Conservation (phyloP, 2,113 vertebrate genomes). For the Lanius collurio region DNA sequence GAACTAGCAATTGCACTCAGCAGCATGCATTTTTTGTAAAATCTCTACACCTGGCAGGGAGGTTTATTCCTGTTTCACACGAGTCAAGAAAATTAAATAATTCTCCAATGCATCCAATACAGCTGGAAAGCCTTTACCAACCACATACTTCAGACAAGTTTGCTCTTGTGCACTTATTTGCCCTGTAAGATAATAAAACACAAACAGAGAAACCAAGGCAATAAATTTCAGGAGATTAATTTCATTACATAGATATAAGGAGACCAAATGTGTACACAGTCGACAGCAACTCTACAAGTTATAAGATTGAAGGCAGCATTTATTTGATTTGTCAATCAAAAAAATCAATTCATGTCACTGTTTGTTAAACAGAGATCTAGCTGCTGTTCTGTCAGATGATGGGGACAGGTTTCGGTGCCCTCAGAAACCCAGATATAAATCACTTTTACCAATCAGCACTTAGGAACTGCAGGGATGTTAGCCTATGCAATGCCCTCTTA, state of each 20-base stretch:
- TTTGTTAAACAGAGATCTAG: not conserved
- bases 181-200: not conserved
- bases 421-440: not conserved
- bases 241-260: not conserved
- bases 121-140: not conserved
- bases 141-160: not conserved
- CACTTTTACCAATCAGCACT: not conserved
- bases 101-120: not conserved
- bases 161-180: conserved; percentile 8
- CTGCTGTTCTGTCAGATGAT: not conserved
- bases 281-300: not conserved
- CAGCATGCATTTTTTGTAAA: not conserved
- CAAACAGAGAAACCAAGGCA: conserved; percentile 3
- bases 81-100: not conserved
- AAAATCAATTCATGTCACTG: not conserved
- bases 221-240: not conserved
- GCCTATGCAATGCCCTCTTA: not conserved
- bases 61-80: not conserved
- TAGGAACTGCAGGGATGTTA: not conserved
- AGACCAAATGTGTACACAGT: not conserved
- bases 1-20: not conserved
- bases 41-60: not conserved
- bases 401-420: not conserved
- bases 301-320: not conserved
- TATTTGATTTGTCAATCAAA: not conserved